Evolutionary conservation across 2,888 invertebrate genomes (phyloP).

Genomic region (Diachrysia chrysitis): DNA sequence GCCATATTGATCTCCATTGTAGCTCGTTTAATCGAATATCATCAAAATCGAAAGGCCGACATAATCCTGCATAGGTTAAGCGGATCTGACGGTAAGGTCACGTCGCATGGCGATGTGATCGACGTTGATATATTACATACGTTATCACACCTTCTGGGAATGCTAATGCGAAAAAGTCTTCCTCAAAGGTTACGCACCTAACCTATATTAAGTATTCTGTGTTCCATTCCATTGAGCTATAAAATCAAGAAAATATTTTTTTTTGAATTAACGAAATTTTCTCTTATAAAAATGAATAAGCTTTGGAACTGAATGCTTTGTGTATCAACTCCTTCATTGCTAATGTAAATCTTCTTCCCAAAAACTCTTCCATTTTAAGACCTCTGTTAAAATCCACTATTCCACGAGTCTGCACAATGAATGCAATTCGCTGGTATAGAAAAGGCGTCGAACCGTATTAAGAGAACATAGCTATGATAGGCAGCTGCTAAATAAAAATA

Average conservation of each 20-base stretch:
- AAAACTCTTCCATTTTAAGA: not conserved
- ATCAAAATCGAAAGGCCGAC: conserved; percentile 32
- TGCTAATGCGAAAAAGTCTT: not conserved
- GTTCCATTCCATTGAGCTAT: not conserved
- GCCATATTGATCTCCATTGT: conserved; percentile 29
- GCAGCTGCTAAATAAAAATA: conserved; percentile 28
- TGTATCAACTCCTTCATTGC: not conserved
- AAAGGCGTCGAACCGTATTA: not conserved
- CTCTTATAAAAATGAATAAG: too few relatives aligned
- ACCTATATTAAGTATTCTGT: not conserved
- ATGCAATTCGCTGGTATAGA: not conserved
- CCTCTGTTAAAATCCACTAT: not conserved
- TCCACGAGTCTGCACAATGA: not conserved
- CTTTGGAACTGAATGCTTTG: not conserved
- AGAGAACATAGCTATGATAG: not conserved
- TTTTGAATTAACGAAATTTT: too few relatives aligned
- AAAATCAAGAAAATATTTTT: too few relatives aligned
- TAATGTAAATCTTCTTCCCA: not conserved
- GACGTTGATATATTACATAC: conserved; percentile 14
- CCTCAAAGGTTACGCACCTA: not conserved
- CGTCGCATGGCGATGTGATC: conserved; percentile 7
- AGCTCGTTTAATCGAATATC: conserved; percentile 8
- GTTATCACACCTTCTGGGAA: conserved; percentile 6
- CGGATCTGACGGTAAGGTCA: conserved; percentile 16
- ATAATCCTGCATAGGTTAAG: conserved; percentile 27